phyloP scores from a whole-genome alignment of 1,140 invertebrate genomes.

The Drosophila funebris region DNA sequence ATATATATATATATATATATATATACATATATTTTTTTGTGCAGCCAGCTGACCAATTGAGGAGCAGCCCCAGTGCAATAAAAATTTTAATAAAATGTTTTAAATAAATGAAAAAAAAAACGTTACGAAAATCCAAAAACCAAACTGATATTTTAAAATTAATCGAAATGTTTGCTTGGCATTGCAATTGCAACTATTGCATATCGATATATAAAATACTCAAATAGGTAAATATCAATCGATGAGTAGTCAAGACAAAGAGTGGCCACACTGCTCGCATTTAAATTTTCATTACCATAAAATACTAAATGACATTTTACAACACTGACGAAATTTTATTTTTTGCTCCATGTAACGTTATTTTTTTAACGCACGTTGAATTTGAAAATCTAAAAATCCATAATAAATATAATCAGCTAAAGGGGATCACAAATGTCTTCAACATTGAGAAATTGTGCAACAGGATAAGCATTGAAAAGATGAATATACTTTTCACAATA shows the following conservation, averaged over 20 bases:
- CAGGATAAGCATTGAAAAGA: no score
- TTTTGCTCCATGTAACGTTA: no score
- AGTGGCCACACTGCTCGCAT: background rate
- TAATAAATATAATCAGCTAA: no score
- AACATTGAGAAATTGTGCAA: no score
- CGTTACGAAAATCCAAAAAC: conserved; percentile 26
- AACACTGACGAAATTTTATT: background rate
- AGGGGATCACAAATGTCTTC: no score
- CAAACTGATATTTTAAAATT: background rate
- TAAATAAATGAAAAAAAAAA: conserved; percentile 52
- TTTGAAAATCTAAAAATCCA: background rate
- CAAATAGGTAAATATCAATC: background rate
- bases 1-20: conserved; percentile 53
- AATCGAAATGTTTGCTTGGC: background rate
- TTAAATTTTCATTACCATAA: background rate
- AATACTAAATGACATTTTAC: background rate
- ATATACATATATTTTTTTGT: conserved; percentile 60
- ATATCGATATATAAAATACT: background rate
- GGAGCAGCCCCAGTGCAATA: conserved; percentile 26
- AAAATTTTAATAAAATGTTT: conserved; percentile 76
- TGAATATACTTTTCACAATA: no score
- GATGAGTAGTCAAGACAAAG: no score
- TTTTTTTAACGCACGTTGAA: background rate
- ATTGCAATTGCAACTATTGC: background rate
- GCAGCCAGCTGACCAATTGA: conserved; percentile 48